Percentiles rank a stretch among this genome's conserved stretches.
Conservation (phyloP, 2,888 invertebrate species). For the Plemyria rubiginata region DNA sequence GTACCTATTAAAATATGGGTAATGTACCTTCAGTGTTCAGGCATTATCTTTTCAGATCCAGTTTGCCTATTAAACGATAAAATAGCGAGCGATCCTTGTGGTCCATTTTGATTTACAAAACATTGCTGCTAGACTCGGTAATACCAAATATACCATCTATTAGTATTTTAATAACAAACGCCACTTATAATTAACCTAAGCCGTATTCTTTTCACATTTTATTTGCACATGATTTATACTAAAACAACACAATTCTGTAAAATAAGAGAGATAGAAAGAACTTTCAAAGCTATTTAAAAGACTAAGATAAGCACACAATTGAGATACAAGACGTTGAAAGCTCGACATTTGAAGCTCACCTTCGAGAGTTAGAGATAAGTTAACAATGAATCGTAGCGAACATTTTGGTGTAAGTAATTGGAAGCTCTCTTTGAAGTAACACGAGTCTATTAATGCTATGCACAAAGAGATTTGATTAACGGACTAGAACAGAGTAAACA, state of each 20-base stretch:
- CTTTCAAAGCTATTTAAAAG: constrained; percentile 18
- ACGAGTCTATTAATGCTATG: constrained; percentile 41
- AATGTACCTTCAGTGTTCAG: too few relatives aligned
- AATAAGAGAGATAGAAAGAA: neutral
- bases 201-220: too few relatives aligned
- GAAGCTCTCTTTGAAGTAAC: constrained; percentile 48
- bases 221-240: constrained; percentile 10
- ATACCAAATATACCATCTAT: neutral
- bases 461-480: constrained; percentile 53
- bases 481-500: constrained; percentile 30
- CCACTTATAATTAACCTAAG: too few relatives aligned
- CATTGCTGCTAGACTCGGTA: neutral
- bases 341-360: constrained; percentile 45
- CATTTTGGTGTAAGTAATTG: constrained; percentile 47
- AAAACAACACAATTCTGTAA: constrained; percentile 5
- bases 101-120: neutral
- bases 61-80: too few relatives aligned
- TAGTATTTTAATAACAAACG: neutral
- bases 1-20: too few relatives aligned
- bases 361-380: constrained; percentile 50
- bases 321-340: constrained; percentile 31
- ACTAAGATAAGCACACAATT: constrained; percentile 20
- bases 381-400: constrained; percentile 54
- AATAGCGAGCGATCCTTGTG: too few relatives aligned
- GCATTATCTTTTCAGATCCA: too few relatives aligned